These are phyloP conservation scores for Leptopilina syphax DNA, from an alignment of 2,888 invertebrate genomes.

Conservation along the genomic window DNA sequence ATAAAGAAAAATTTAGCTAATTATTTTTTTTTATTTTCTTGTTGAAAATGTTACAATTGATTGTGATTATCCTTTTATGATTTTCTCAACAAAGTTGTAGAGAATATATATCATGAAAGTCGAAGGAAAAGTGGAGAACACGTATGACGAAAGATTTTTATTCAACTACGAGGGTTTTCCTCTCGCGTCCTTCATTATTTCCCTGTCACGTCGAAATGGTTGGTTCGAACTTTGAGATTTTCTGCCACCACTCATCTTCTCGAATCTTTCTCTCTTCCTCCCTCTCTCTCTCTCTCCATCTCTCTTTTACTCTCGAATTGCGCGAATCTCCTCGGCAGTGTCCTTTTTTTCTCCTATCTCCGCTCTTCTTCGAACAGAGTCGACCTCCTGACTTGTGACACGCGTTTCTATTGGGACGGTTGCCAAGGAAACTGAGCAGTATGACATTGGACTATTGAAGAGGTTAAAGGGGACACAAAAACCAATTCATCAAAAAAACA, in stretches of 20 bases:
- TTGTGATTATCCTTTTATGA: conserved; percentile 3
- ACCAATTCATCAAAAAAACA: conserved; percentile 60
- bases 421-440: conserved; percentile 74
- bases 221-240: conserved; percentile 74
- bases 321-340: conserved; percentile 50
- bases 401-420: conserved; percentile 72
- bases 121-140: conserved; percentile 16
- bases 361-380: conserved; percentile 54
- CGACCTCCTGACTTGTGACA: conserved; percentile 69
- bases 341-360: conserved; percentile 47
- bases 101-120: neutral
- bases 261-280: conserved; percentile 48
- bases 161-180: conserved; percentile 49
- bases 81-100: neutral
- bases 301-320: conserved; percentile 56
- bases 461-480: conserved; percentile 71
- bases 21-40: neutral
- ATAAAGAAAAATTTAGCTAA: too few relatives aligned
- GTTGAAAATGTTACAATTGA: conserved; percentile 23
- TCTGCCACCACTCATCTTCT: conserved; percentile 63
- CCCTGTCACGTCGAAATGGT: conserved; percentile 63
- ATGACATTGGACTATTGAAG: conserved; percentile 73
- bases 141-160: conserved; percentile 48
- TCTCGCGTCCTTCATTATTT: conserved; percentile 28
- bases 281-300: conserved; percentile 48